Percentiles rank a stretch among this genome's conserved stretches.
Evolutionary conservation across 2,888 invertebrate genomes (phyloP).

Genomic region (Amiota communis): DNA sequence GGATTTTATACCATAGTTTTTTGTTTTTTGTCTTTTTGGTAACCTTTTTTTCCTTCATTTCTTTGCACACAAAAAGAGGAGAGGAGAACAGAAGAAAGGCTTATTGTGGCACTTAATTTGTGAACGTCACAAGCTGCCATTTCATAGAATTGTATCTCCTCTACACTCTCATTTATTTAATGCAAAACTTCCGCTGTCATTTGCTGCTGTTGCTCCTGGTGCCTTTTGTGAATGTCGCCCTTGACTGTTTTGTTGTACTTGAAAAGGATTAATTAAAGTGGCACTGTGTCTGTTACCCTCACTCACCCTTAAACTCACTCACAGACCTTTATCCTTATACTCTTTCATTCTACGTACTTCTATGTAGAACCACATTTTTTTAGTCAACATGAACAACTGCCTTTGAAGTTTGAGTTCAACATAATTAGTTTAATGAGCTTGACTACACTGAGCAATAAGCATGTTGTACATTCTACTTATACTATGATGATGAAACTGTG

Average conservation of each 20-base stretch:
- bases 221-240: conserved; percentile 32
- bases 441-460: conserved; percentile 40
- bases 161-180: conserved; percentile 36
- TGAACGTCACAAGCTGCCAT: conserved; percentile 48
- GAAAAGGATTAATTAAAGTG: conserved; percentile 70
- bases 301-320: not conserved
- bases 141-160: too few species aligned
- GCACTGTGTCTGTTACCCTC: conserved; percentile 25
- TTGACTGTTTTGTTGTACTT: conserved; percentile 43
- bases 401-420: conserved; percentile 58
- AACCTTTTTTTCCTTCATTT: not conserved
- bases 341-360: not conserved
- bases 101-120: conserved; percentile 62
- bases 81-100: not conserved
- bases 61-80: not conserved
- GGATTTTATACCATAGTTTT: conserved; percentile 1
- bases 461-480: not conserved
- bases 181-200: conserved; percentile 23
- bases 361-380: too few species aligned
- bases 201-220: conserved; percentile 10
- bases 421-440: conserved; percentile 67
- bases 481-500: too few species aligned
- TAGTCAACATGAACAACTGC: conserved; percentile 14
- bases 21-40: not conserved
- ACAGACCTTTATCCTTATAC: conserved; percentile 12